Evolutionary conservation across 2,113 vertebrate species (phyloP).

Genomic region (Bubo bubo): DNA sequence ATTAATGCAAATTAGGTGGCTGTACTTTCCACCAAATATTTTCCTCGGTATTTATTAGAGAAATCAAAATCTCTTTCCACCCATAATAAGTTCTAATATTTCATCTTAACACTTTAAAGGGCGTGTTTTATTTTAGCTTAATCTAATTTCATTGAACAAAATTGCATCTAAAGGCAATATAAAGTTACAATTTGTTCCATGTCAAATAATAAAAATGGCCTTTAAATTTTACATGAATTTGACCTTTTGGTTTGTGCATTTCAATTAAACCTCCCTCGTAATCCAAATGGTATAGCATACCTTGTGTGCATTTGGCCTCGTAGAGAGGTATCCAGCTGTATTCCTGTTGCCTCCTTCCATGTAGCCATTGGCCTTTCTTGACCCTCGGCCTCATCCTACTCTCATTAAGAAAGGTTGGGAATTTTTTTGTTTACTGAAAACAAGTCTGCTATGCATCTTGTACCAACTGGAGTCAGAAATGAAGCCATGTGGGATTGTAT

Average conservation of each 20-base stretch:
- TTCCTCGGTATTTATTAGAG: conserved; percentile 78
- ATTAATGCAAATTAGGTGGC: conserved; percentile 79
- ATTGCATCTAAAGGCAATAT: conserved; percentile 79
- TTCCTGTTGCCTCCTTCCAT: not conserved
- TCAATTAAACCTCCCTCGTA: conserved; percentile 74
- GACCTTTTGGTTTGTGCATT: conserved; percentile 79
- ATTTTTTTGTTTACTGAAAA: not conserved
- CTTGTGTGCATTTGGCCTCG: conserved; percentile 18
- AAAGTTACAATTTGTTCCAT: conserved; percentile 80
- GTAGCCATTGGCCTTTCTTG: not conserved
- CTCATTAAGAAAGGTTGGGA: not conserved
- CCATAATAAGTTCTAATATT: conserved; percentile 75
- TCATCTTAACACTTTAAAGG: conserved; percentile 77
- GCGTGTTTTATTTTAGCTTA: conserved; percentile 75
- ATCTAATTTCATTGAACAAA: conserved; percentile 80
- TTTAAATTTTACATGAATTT: conserved; percentile 83
- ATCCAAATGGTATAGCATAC: conserved; percentile 49
- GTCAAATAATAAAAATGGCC: conserved; percentile 81
- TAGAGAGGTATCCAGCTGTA: not conserved
- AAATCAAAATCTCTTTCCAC: conserved; percentile 67
- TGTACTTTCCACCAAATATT: conserved; percentile 79
- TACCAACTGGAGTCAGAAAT: not conserved
- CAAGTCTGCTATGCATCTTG: not conserved
- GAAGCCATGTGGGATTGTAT: not conserved
- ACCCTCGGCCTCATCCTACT: not conserved